A percentile compares a stretch with the other conserved stretches of the same genome.
Evolutionary conservation across 2,888 invertebrate genomes (phyloP).

Genomic region (Eilema griseolum): DNA sequence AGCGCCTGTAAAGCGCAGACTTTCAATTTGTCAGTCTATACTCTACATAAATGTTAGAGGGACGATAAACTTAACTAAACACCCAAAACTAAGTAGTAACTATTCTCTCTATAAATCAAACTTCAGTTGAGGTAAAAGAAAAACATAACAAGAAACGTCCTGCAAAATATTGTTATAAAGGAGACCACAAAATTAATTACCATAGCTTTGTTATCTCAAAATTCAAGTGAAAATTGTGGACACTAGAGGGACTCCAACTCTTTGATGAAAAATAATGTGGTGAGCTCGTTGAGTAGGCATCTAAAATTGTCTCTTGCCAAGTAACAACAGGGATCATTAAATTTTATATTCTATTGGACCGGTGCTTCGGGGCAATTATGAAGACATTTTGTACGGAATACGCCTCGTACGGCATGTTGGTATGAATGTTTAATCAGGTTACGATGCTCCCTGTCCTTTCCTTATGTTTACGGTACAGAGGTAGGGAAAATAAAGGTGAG

Average conservation of each 20-base stretch:
- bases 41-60: neutral
- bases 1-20: neutral
- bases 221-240: slow-evolving; percentile 45
- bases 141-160: neutral
- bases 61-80: neutral
- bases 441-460: slow-evolving; percentile 13
- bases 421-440: slow-evolving; percentile 23
- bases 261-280: slow-evolving; percentile 57
- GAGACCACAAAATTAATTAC: slow-evolving; percentile 34
- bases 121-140: neutral
- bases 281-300: slow-evolving; percentile 39
- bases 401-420: slow-evolving; percentile 6
- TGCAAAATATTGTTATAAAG: neutral
- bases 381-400: slow-evolving; percentile 27
- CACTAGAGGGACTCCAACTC: slow-evolving; percentile 45
- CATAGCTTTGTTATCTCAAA: slow-evolving; percentile 42
- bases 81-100: neutral
- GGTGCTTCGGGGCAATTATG: slow-evolving; percentile 26
- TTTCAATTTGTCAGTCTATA: neutral
- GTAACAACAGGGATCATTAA: slow-evolving; percentile 51
- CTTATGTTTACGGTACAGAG: slow-evolving; percentile 16
- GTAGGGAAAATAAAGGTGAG: slow-evolving; percentile 21
- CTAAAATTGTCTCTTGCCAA: slow-evolving; percentile 46
- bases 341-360: slow-evolving; percentile 45
- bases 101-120: neutral